Evolutionary conservation across 1,140 invertebrate species (phyloP), one percentile per base, ranked within the genome.

Genomic region (Camponotus vicinus): DNA sequence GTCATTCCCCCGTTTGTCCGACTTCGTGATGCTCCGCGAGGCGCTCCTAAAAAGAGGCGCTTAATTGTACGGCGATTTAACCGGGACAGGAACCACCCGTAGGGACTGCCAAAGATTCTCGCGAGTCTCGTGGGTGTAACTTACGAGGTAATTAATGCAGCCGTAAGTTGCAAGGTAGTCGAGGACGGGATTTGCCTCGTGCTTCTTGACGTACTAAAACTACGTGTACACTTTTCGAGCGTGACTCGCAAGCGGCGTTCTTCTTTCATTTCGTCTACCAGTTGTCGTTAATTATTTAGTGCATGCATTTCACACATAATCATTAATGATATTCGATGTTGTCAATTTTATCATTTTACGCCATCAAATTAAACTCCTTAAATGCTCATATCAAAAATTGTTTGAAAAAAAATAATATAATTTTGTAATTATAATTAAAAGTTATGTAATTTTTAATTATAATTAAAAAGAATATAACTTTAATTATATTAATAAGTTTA

Each of bases 61-160:
- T 76, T 86, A 82, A 89, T 88, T 89, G 83, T 89, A 64, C 83
- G 15, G 70, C 80, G 77, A 88, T 88, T 88, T 86, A 86, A 69
- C 40, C 77, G 52, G 49, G 32, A 34, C 59, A 34, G 40, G 79
- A 83, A 64, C 86, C 83, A 88, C 82, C 86, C 87, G 57, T 59
- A n/a, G 73, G 37, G 66, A 71, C 64, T 59, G 37, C n/a, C 67
- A 55, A 49, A 73, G 63, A 84, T 88, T 67, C 76, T 71, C 34
- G 57, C 49, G 52, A 55, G 66, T 88, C 45, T 87, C 80, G 89
- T 90, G 88, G 88, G 89, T 89, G 89, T 83, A 88, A 89, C 76
- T 89, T 90, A 90, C 85, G 89, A 90, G 76, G 89, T 85, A 89
- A 90, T 90, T 86, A 89, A 90, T 78, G 57, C 76, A 55, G 52